A percentile compares a stretch with the other conserved stretches of the same genome.
Evolutionary conservation across 2,113 vertebrate species (phyloP).

Genomic region (Talpa occidentalis): DNA sequence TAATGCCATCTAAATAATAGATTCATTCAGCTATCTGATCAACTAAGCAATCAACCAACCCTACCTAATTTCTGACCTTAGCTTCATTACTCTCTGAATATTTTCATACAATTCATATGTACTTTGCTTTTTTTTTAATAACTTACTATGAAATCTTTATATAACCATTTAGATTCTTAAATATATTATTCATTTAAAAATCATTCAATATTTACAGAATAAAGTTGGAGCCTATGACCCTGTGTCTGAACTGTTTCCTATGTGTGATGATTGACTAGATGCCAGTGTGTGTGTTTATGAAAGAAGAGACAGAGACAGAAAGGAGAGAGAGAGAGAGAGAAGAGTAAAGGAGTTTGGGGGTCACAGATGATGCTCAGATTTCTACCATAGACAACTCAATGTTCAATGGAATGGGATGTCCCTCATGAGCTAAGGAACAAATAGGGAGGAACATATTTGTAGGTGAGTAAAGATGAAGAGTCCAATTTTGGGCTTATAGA

Average conservation of each 20-base stretch:
- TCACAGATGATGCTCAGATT: not conserved
- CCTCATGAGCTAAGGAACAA: not conserved
- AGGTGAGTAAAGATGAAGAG: not conserved
- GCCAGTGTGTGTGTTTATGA: not conserved
- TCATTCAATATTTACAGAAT: not conserved
- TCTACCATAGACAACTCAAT: not conserved
- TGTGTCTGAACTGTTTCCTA: not conserved
- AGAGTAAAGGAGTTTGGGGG: not conserved
- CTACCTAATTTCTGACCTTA: not conserved
- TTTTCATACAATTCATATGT: not conserved
- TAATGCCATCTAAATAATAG: not conserved
- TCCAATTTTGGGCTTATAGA: not conserved
- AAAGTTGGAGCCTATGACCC: not conserved
- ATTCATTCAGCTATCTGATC: not conserved
- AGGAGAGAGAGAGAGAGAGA: not conserved
- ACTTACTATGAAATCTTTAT: not conserved
- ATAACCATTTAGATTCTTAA: slow-evolving; percentile 1
- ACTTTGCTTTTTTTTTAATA: slow-evolving; percentile 30
- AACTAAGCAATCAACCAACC: not conserved
- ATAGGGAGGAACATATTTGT: not conserved
- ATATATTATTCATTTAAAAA: not conserved
- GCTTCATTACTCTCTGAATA: not conserved
- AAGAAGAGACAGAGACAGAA: not conserved
- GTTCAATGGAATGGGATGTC: not conserved
- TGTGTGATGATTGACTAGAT: not conserved